Evolutionary conservation across 2,888 invertebrate species (phyloP), one percentile per base, ranked within the genome.

Genomic region (Eupithecia pulchellata): DNA sequence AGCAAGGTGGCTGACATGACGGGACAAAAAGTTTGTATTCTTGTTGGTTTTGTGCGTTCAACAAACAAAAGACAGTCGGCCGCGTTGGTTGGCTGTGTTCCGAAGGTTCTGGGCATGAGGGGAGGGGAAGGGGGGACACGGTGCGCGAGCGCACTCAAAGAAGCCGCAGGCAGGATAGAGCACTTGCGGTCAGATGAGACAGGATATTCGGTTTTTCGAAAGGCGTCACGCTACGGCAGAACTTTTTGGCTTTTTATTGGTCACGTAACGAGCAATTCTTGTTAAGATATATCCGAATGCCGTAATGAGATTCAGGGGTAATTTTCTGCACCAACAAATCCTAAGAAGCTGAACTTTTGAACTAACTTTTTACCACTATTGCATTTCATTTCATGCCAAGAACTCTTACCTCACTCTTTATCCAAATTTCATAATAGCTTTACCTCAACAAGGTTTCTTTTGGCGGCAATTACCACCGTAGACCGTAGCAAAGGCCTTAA

Each of bases 61-160:
- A 90, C 90, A 91, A 92, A 93, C 91, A 93, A 93, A 92, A 90
- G 89, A 81, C 83, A 86, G 88, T 86, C 80, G 86, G 86, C 79
- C 84, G 52, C 52, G 11, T 25, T 52, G 25, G 52, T 25, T 20
- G 52, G 52, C 25, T 52, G 81, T 81, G 84, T 82, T 81, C 82
- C 81, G 81, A 79, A 83, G 81, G 78, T 61, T 69, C 77, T 80
- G 82, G 80, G 81, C 79, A 75, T 74, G 63, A 69, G 61, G 72
- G 73, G 68, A 76, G 77, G 64, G 66, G 63, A 64, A 76, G 67
- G 76, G 77, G 78, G 82, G 91, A 88, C 85, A 90, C 91, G 90
- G 86, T 88, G 84, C 85, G 82, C 87, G 84, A 78, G 78, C 86
- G 84, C 87, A 89, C 79, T 92, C 91, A 93, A 93, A 92, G 90